Conservation (phyloP, 1,140 invertebrate genomes). For the Mizuhopecten yessoensis region DNA sequence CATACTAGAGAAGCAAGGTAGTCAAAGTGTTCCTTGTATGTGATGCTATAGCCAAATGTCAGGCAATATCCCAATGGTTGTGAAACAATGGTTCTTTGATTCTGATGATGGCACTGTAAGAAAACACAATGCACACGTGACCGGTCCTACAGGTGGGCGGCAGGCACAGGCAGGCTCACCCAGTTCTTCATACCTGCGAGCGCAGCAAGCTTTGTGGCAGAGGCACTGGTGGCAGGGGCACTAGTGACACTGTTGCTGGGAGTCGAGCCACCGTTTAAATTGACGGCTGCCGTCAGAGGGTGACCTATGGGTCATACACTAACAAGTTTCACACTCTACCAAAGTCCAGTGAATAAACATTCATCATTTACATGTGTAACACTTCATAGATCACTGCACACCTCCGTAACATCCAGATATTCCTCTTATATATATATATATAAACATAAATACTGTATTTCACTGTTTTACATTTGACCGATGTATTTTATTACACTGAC, state of each 20-base stretch:
- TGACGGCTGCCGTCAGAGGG: constrained; percentile 19
- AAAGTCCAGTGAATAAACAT: neutral
- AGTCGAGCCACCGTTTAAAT: constrained; percentile 9
- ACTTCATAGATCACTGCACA: too few relatives aligned
- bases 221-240: constrained; percentile 19
- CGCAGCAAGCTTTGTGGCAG: constrained; percentile 28
- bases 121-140: constrained; percentile 20
- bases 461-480: too few relatives aligned
- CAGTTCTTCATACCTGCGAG: constrained; percentile 1
- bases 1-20: neutral
- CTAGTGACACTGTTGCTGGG: constrained; percentile 13
- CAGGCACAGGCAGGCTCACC: neutral
- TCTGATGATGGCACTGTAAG: neutral
- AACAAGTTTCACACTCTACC: neutral
- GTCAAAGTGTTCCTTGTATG: neutral
- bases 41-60: too few relatives aligned
- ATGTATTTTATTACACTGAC: too few relatives aligned
- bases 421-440: too few relatives aligned
- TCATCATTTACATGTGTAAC: too few relatives aligned
- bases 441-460: too few relatives aligned
- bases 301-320: constrained; percentile 32
- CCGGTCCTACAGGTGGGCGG: neutral
- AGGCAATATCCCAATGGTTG: neutral
- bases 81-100: neutral
- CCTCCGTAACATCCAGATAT: too few relatives aligned